Base-by-base conservation (phyloP, 1,140 invertebrate genomes). In the Dufourea novaeangliae region DNA sequence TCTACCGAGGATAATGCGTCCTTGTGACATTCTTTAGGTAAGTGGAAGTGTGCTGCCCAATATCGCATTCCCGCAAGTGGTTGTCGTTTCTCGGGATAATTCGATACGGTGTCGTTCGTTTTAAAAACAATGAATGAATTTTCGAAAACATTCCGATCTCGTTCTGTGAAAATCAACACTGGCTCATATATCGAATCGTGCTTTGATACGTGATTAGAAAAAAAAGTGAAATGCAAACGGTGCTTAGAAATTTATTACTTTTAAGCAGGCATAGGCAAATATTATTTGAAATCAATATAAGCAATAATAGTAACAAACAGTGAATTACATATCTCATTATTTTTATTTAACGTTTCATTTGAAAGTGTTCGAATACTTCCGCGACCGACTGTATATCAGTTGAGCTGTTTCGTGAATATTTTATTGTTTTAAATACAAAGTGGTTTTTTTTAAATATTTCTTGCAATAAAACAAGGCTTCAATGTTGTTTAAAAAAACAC, bases 1-100 rank as follows among this genome's bases (percentile, higher is more conserved):
- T 78, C 62, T 22, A 63, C 32, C 39, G 25, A 78, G 79, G 79
- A 83, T 78, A 83, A 83, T 83, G 81, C 67, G 50, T 37, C 11
- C 44, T 10, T 50, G 68, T 57, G 34, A 71, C 66, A 29, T 63
- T 25, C 3, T 27, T 41, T 66, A 78, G 79, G 81, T 83, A 77
- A 83, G 81, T 82, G 57, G 2, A 27, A 17, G 67, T 77, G 67
- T 11, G 34, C 41, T 22, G 8, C 5, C 46, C 32, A 17, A 7
- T 5, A 39, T 2, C 1, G 14, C 2, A 12, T 39, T 14, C 22
- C 22, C 8, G 54, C 34, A 70, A 76, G 74, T 76, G 56, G 25
- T 61, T 25, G 32, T 69, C 34, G n/a, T 22, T 50, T 63, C 14
- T 32, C 17, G 5, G 3, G 7, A 41, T 27, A 22, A 54, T 12